Conservation (phyloP, 2,113 vertebrate species). For the Thalassarche chlororhynchos region DNA sequence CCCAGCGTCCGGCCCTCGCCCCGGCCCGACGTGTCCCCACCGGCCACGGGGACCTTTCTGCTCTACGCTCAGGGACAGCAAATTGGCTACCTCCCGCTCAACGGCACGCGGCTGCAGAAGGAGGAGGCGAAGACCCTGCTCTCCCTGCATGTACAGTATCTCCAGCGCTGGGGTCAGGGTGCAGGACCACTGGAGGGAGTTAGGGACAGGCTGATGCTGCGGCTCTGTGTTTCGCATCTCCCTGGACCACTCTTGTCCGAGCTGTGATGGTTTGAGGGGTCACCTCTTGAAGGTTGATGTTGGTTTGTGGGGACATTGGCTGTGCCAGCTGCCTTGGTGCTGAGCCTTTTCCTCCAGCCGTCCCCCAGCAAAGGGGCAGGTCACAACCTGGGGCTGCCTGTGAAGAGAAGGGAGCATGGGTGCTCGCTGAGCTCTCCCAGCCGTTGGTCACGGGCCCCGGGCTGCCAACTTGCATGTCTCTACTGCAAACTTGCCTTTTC, state of each 20-base stretch:
- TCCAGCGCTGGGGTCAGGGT: accelerated
- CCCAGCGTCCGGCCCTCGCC: constrained; percentile 79
- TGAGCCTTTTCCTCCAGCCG: not conserved
- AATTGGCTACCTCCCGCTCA: constrained; percentile 90
- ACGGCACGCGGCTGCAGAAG: constrained; percentile 85
- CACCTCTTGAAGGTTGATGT: not conserved
- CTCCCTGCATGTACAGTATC: constrained; percentile 86
- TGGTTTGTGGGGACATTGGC: not conserved
- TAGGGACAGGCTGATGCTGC: not conserved
- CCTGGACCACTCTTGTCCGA: not conserved
- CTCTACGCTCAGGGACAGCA: constrained; percentile 97
- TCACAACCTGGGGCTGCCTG: not conserved
- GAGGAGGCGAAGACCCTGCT: constrained; percentile 84
- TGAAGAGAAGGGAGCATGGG: not conserved
- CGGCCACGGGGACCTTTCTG: constrained; percentile 80
- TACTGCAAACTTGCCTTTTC: not conserved
- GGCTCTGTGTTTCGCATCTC: accelerated
- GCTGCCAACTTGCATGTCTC: not conserved
- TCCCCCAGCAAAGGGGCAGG: not conserved
- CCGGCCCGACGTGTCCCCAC: constrained; percentile 84
- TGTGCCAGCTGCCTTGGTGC: not conserved
- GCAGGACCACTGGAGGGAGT: accelerated
- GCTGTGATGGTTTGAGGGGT: not conserved
- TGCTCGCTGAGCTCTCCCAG: not conserved
- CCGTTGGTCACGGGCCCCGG: accelerated